Base-by-base conservation (phyloP, 2,888 invertebrate genomes). In the Tryphoninae sp. region DNA sequence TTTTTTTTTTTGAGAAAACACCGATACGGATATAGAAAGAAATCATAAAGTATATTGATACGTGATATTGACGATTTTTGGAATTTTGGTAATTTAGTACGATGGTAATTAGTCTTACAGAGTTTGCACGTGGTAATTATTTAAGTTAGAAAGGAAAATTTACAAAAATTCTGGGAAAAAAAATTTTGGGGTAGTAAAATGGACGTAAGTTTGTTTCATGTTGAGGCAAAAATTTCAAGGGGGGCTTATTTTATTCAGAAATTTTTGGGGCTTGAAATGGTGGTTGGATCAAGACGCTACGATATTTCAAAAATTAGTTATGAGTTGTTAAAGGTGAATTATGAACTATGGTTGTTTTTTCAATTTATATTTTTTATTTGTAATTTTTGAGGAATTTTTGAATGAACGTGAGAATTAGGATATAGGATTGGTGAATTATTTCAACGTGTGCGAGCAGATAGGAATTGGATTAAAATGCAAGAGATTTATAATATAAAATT, bases 1-100 rank as follows among this genome's bases (percentile, higher is more conserved):
- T 78, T 75, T 69, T 58, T 19, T 16, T 59, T 75, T 58, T 65
- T 45, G 45, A 45, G 45, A 13, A 13, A 45, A 45, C 11, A 13
- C 45, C 13, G 45, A 45, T 45, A 45, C 13, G 13, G 45, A 45
- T 45, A 45, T 13, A 3, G 11, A 3, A 11, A 45, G 45, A 45
- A 45, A 45, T 45, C 45, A 45, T 45, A 45, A 45, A 45, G 13
- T 13, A 13, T 2, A 45, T 45, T 13, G 2, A 45, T 7, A 13
- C 45, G 45, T 13, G 45, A 45, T 45, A 1, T 45, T 0, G 0
- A 6, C 33, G 33, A 33, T 33, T 33, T 33, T 33, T 1, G 33
- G 6, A 6, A 6, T 33, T 33, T 33, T 33, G 33, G 6, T 33
- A 4, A 33, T 33, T 33, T 33, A 4, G 33, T 7, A 33, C 33